phyloP scores from a whole-genome alignment of 1,140 invertebrate genomes.

The Ceratitis capitata region DNA sequence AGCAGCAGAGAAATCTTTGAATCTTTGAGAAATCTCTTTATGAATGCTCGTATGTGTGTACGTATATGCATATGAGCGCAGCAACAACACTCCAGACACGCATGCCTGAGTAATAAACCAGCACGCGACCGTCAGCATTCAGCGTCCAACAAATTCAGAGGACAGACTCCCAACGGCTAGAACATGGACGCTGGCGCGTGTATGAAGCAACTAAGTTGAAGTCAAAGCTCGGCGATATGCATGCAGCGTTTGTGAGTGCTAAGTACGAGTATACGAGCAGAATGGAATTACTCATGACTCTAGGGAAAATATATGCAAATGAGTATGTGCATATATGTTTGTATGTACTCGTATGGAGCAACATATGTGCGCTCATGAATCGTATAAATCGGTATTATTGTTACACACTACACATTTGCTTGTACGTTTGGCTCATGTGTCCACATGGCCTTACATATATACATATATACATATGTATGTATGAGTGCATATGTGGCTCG shows the following conservation, averaged over 20 bases:
- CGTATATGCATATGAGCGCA: neutral
- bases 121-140: constrained; percentile 27
- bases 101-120: constrained; percentile 24
- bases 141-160: neutral
- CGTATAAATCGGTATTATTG: neutral
- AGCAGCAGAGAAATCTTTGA: neutral
- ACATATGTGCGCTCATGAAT: too few species aligned
- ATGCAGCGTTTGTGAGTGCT: neutral
- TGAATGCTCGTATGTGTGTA: neutral
- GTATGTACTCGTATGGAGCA: too few species aligned
- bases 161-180: neutral
- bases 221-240: neutral
- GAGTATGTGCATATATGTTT: too few species aligned
- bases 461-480: too few species aligned
- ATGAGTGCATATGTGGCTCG: neutral
- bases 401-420: neutral
- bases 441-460: neutral
- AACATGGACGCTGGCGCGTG: constrained; percentile 23
- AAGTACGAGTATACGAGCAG: neutral
- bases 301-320: neutral
- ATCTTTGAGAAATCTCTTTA: neutral
- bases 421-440: neutral
- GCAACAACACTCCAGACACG: constrained; percentile 17
- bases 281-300: neutral
- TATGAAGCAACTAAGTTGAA: neutral